Conservation (phyloP, 2,113 vertebrate genomes). For the Lasiurus borealis region DNA sequence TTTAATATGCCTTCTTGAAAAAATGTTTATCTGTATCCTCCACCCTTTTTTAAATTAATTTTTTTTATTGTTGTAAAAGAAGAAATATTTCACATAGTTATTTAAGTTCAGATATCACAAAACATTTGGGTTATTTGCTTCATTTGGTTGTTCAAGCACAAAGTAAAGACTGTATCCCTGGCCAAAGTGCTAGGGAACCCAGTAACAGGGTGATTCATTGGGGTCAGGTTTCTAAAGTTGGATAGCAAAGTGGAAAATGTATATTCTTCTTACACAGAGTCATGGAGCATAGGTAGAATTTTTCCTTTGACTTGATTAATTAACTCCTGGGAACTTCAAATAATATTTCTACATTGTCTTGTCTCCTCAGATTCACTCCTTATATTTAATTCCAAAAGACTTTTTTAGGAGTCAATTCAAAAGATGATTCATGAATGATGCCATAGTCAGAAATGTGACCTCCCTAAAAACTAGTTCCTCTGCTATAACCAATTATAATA, state of each 20-base stretch:
- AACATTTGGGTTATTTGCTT: neutral
- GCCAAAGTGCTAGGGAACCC: neutral
- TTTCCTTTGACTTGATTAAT: neutral
- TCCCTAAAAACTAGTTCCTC: neutral
- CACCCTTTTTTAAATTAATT: no score
- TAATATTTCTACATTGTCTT: neutral
- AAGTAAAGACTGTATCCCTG: neutral
- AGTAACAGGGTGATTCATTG: neutral
- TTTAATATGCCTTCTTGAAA: no score
- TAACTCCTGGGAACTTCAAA: neutral
- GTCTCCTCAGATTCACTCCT: neutral
- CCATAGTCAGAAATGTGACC: neutral
- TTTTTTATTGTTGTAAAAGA: neutral
- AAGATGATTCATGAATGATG: neutral
- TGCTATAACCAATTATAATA: neutral
- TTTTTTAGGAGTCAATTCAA: neutral
- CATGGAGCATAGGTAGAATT: neutral
- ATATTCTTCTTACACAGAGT: neutral
- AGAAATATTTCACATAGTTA: neutral
- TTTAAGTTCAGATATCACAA: conserved; percentile 47
- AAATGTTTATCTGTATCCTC: no score
- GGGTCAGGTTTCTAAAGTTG: neutral
- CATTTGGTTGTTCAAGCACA: neutral
- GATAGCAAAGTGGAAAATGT: neutral
- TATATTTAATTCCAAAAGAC: conserved; percentile 45